Percentiles rank a stretch among this genome's conserved stretches.
These are phyloP conservation scores for Neotragus moschatus DNA, from an alignment of 2,113 vertebrate species.

Conservation along the genomic window DNA sequence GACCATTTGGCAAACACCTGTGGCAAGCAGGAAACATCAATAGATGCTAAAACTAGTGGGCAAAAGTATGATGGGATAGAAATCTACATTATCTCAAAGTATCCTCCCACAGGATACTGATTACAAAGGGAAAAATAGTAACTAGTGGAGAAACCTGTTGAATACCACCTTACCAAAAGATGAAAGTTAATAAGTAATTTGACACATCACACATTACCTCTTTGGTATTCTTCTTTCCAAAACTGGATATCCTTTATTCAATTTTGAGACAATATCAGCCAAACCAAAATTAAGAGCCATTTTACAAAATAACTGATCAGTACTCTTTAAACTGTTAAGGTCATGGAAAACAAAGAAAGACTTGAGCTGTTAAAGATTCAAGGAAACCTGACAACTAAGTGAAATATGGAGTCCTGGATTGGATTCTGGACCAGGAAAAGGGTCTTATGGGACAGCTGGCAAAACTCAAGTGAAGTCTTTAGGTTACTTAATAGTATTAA, in stretches of 20 bases:
- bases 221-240: not conserved
- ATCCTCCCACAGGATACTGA: not conserved
- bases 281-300: not conserved
- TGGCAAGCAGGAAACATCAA: not conserved
- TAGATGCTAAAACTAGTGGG: not conserved
- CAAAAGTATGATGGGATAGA: not conserved
- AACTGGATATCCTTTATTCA: not conserved
- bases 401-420: not conserved
- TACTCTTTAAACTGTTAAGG: not conserved
- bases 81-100: not conserved
- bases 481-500: not conserved
- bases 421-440: not conserved
- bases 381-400: not conserved
- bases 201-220: not conserved
- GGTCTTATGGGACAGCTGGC: not conserved
- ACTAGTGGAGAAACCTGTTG: not conserved
- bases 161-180: not conserved
- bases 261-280: not conserved
- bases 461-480: not conserved
- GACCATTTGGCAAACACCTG: not conserved
- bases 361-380: not conserved
- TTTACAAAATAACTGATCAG: not conserved
- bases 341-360: not conserved
- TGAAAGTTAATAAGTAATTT: slow-evolving; percentile 3
- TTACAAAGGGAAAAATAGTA: not conserved